Evolutionary conservation across 1,140 invertebrate species (phyloP), one percentile per base, ranked within the genome.

Genomic region (Pseudomyrmex sp.): DNA sequence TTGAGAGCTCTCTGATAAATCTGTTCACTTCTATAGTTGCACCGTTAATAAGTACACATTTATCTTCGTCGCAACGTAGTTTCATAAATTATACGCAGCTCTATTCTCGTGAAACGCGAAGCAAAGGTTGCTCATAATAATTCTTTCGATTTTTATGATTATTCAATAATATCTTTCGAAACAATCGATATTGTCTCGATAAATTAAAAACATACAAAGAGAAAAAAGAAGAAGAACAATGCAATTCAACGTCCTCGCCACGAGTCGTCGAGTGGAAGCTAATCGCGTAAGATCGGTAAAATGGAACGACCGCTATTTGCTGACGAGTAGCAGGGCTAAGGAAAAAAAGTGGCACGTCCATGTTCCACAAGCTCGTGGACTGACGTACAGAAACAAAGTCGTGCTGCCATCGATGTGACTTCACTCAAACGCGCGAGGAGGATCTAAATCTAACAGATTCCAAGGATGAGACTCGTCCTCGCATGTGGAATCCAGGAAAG

Each of bases 401-500:
- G 8, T 63, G 83, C 63, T 89, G 87, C 86, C 91, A 89, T 87
- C 86, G 83, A 12, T 83, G 75, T 92, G 90, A 92, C 84, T 85
- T 87, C 82, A 83, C 84, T 23, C 20, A 63, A 68, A 77, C 82
- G 86, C 86, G 77, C 77, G 77, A 85, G 82, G 77, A 90, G 85
- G 76, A 87, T 88, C 87, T 85, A 82, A 80, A 85, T 35, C 35
- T 35, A 7, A 35, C 35, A 58, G 54, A 65, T 52, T 82, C 80
- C 88, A 91, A 91, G 91, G 91, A 92, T 92, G 90, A 73, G 82
- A 89, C 75, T 72, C 83, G 83, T 66, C 83, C 85, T 89, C 92
- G 91, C 84, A 63, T 15, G 46, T 86, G 92, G 92, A 91, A 93
- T 93, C 89, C 90, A 85, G 92, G 90, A 93, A 93, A 89, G 35